These are phyloP conservation scores for Scomber japonicus DNA, from an alignment of 2,113 vertebrate genomes.

Conservation along the genomic window DNA sequence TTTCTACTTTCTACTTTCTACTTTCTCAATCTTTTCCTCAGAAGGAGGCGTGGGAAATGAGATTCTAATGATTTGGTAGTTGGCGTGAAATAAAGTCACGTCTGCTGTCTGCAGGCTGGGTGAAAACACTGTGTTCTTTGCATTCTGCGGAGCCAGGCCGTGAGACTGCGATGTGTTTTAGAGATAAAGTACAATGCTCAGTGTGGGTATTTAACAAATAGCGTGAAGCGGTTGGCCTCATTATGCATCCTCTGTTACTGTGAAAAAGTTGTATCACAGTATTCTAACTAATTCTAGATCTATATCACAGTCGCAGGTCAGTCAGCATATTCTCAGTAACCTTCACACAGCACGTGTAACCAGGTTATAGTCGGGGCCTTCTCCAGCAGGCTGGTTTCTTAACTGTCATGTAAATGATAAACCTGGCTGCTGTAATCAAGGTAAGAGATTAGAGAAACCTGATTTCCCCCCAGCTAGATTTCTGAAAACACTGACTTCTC, in stretches of 20 bases:
- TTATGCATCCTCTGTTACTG: conserved; percentile 3
- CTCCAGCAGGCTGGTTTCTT: too few species aligned
- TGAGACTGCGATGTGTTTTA: conserved; percentile 15
- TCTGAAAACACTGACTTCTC: too few species aligned
- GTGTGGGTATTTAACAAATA: neutral
- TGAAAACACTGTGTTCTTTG: conserved; percentile 5
- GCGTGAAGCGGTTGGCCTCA: neutral
- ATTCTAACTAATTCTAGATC: conserved; percentile 16
- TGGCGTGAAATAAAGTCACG: conserved; percentile 52
- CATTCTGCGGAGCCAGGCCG: neutral
- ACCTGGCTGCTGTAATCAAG: too few species aligned
- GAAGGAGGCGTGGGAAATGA: conserved; percentile 3
- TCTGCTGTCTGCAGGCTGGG: conserved; percentile 34
- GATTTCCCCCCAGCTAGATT: too few species aligned
- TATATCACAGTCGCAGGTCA: neutral
- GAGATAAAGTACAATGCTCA: conserved; percentile 14
- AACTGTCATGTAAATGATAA: too few species aligned
- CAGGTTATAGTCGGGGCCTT: too few species aligned
- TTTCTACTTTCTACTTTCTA: neutral
- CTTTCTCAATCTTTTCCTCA: neutral
- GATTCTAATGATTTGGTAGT: conserved; percentile 34
- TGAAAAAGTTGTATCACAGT: neutral
- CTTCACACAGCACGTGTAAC: too few species aligned
- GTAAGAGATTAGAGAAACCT: too few species aligned
- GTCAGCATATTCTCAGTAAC: neutral